Evolutionary conservation across 2,113 vertebrate species (phyloP).

Genomic region (Daphoenositta chrysoptera): DNA sequence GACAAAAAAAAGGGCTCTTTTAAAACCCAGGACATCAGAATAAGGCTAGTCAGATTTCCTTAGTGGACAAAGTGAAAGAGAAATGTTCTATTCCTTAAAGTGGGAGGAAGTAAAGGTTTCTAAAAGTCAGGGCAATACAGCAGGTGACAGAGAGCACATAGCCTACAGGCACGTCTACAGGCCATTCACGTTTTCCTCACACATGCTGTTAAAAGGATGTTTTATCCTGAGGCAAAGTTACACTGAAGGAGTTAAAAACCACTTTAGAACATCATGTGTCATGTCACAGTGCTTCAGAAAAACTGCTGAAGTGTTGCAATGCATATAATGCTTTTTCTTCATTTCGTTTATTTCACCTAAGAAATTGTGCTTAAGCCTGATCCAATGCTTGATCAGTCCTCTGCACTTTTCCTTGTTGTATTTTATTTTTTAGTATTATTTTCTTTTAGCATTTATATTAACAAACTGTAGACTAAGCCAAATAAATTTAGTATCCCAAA

Average conservation of each 20-base stretch:
- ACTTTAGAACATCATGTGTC: conserved; percentile 57
- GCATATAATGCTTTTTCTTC: conserved; percentile 50
- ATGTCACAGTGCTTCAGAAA: conserved; percentile 52
- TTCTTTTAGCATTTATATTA: not conserved
- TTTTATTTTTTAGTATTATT: not conserved
- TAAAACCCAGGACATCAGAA: conserved; percentile 30
- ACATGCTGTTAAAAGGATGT: conserved; percentile 45
- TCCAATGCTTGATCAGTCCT: not conserved
- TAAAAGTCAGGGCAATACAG: conserved; percentile 60
- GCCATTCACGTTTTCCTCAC: conserved; percentile 4
- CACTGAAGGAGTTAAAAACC: conserved; percentile 55
- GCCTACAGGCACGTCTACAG: conserved; percentile 62
- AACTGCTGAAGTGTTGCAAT: conserved; percentile 8
- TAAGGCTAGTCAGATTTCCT: conserved; percentile 46
- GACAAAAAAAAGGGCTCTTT: not conserved
- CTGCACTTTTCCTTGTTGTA: not conserved
- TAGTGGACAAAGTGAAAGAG: conserved; percentile 49
- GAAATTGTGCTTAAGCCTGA: conserved; percentile 15
- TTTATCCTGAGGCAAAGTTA: conserved; percentile 73
- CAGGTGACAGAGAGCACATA: conserved; percentile 68
- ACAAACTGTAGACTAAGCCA: not conserved
- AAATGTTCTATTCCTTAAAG: conserved; percentile 64
- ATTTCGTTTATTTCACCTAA: conserved; percentile 46
- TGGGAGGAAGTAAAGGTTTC: conserved; percentile 51
- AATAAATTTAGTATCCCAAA: conserved; percentile 26